phyloP scores from a whole-genome alignment of 2,888 invertebrate genomes.

The Anoplius nigerrimus region DNA sequence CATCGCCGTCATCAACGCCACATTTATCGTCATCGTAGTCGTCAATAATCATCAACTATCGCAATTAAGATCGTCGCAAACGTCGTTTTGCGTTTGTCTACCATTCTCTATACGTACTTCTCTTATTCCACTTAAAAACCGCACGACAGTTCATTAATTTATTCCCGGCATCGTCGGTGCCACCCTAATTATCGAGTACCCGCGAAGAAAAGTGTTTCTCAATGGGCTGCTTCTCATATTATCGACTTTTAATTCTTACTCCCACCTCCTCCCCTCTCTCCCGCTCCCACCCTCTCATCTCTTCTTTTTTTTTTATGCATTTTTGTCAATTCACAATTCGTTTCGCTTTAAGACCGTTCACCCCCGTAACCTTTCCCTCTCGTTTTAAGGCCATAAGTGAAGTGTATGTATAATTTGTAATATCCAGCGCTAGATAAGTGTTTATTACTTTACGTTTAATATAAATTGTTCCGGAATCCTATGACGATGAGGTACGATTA shows the following conservation, averaged over 20 bases:
- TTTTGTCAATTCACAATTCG: background rate
- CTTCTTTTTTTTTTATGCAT: constrained; percentile 21
- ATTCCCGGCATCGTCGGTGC: too few relatives aligned
- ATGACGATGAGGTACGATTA: constrained; percentile 25
- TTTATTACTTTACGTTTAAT: constrained; percentile 33
- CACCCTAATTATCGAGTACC: too few relatives aligned
- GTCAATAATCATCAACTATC: constrained; percentile 11
- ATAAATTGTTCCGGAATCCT: constrained; percentile 51
- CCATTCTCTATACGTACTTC: too few relatives aligned
- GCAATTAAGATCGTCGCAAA: constrained; percentile 13
- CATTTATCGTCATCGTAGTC: constrained; percentile 7
- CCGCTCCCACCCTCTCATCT: background rate
- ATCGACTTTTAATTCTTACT: constrained; percentile 7
- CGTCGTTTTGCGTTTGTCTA: background rate
- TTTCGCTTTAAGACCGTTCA: constrained; percentile 7
- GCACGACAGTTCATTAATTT: too few relatives aligned
- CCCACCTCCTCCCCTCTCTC: constrained; percentile 7
- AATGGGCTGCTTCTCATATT: background rate
- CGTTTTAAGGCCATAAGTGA: constrained; percentile 70
- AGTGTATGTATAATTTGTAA: constrained; percentile 58
- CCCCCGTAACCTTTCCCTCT: constrained; percentile 19
- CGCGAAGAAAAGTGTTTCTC: too few relatives aligned
- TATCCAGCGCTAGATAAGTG: constrained; percentile 57
- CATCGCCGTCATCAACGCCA: constrained; percentile 16
- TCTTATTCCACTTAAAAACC: too few relatives aligned